Base-by-base conservation (phyloP, 37 sponge, comb jelly and placozoan species). In the Oopsacas minuta region DNA sequence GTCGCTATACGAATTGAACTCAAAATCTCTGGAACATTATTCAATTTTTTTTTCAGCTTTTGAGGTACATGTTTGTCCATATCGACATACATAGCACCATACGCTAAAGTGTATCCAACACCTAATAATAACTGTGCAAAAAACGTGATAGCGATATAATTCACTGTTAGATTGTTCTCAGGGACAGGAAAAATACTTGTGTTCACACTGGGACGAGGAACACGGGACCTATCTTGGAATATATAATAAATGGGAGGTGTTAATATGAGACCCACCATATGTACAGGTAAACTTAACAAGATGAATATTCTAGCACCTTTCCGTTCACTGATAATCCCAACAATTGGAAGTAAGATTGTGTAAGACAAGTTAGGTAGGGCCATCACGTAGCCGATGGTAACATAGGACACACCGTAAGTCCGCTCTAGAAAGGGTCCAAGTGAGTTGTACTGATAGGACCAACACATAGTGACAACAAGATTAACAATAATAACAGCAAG, bases 401-500 rank as follows among this genome's bases (percentile, higher is more conserved):
- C 75, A 12, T 25, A 61, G 1, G 75, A 20, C 5, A 34, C 22
- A 61, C 28, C 28, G 22, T 61, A 61, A 61, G 75, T 61, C 28
- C 17, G 22, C 75, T 61, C 75, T 3, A 61, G 75, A 34, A 20
- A 61, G 5, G 75, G 75, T 32, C 75, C 75, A 20, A 61, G 28
- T 25, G 75, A 61, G 28, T 25, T 61, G 75, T 61, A 61, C 75
- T 61, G 75, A 12, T 61, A 61, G 28, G 75, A 61, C 75, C 75
- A 61, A 10, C 75, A 10, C 5, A 61, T 61, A 7, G 75, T 61
- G 7, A 61, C 28, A n/a, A 61, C 75, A 5, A 61, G 20, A n/a
- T 61, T 61, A 25, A 61, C 75, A 3, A 61, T 10, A 10, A 61
- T 61, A 10, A 61, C 75, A 32, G 75, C 20, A 25, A 61, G 22